These are phyloP conservation scores for Electrophaes corylata DNA, from an alignment of 2,888 invertebrate genomes.

Conservation along the genomic window DNA sequence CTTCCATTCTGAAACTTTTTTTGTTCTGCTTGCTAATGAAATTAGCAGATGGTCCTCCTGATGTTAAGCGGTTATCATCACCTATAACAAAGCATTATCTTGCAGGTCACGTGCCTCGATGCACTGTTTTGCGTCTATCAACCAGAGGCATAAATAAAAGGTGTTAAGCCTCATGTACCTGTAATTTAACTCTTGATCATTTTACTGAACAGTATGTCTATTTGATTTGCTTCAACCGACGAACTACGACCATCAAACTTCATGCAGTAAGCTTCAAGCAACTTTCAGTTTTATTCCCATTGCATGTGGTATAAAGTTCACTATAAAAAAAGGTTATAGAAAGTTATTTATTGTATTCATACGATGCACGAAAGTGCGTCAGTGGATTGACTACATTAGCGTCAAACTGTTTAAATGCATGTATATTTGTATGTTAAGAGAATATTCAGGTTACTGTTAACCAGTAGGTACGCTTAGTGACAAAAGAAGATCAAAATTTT, in stretches of 20 bases:
- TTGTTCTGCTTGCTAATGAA: no score
- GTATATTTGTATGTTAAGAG: slow-evolving; percentile 1
- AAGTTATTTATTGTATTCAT: slow-evolving; percentile 44
- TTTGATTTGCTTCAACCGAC: no score
- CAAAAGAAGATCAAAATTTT: background rate
- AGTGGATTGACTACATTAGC: slow-evolving; percentile 25
- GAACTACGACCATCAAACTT: background rate
- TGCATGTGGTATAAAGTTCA: background rate
- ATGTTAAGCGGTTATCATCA: no score
- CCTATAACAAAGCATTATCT: no score
- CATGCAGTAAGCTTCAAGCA: background rate
- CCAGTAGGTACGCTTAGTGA: background rate
- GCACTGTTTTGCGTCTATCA: no score
- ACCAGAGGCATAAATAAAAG: no score
- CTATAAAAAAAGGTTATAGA: slow-evolving; percentile 8
- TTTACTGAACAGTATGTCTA: background rate
- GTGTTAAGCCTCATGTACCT: no score
- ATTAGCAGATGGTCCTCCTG: no score
- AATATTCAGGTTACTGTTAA: slow-evolving; percentile 11
- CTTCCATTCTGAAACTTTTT: no score
- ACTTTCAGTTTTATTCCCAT: background rate
- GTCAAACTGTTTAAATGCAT: slow-evolving; percentile 18
- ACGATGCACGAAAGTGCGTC: slow-evolving; percentile 43
- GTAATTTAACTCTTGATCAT: no score
- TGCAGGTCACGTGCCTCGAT: no score